These are phyloP conservation scores for Scaptomyza flava DNA, from an alignment of 2,888 invertebrate genomes.

Conservation along the genomic window DNA sequence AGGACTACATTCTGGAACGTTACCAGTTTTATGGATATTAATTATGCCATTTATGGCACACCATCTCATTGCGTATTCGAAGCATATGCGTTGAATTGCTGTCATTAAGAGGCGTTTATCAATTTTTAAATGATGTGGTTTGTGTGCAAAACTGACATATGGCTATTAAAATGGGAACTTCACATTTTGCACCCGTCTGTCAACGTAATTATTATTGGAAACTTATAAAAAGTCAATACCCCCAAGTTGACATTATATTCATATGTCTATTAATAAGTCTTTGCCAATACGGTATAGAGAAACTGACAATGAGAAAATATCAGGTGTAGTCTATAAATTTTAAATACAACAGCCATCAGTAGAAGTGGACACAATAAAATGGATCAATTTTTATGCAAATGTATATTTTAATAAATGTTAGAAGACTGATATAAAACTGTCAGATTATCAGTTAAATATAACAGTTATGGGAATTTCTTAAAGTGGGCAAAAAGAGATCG, in stretches of 20 bases:
- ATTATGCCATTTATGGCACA: slow-evolving; percentile 69
- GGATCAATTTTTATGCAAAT: too few species aligned
- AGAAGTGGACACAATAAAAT: too few species aligned
- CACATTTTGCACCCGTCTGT: slow-evolving; percentile 19
- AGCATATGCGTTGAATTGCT: slow-evolving; percentile 65
- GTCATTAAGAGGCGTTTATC: slow-evolving; percentile 60
- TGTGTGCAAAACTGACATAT: slow-evolving; percentile 11
- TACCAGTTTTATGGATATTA: slow-evolving; percentile 62
- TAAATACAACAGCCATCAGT: slow-evolving; percentile 8
- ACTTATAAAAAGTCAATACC: slow-evolving; percentile 4
- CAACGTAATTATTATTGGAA: slow-evolving; percentile 27
- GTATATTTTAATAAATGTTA: slow-evolving; percentile 15
- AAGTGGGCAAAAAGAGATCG: neutral
- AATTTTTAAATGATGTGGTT: slow-evolving; percentile 57
- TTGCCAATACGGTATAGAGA: slow-evolving; percentile 18
- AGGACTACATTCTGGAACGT: slow-evolving; percentile 7
- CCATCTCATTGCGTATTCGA: slow-evolving; percentile 20
- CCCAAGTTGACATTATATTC: too few species aligned
- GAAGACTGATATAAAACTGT: slow-evolving; percentile 13
- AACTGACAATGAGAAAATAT: slow-evolving; percentile 32
- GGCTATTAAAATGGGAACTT: slow-evolving; percentile 24
- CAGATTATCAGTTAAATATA: neutral
- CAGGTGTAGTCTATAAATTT: slow-evolving; percentile 26
- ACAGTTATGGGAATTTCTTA: neutral
- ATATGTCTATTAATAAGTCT: neutral